A percentile compares a stretch with the other conserved stretches of the same genome.
phyloP scores from a whole-genome alignment of 2,888 invertebrate species.

The Chymomyza fuscimana region DNA sequence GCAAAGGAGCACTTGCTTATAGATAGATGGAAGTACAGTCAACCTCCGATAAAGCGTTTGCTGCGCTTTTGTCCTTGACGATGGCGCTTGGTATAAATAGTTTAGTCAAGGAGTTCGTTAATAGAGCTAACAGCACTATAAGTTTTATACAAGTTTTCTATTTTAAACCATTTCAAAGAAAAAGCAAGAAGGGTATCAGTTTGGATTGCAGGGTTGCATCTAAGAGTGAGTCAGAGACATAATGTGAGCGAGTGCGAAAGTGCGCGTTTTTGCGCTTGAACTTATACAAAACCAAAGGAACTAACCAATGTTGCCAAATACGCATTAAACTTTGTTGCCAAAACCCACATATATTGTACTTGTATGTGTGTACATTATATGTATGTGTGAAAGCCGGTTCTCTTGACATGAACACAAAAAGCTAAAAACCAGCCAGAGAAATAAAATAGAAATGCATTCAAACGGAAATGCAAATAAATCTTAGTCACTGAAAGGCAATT shows the following conservation, averaged over 20 bases:
- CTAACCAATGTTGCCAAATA: conserved; percentile 36
- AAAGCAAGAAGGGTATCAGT: background rate
- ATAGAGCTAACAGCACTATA: conserved; percentile 51
- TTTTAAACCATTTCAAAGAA: background rate
- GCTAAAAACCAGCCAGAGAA: conserved; percentile 32
- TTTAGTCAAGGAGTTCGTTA: conserved; percentile 63
- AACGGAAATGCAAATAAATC: conserved; percentile 68
- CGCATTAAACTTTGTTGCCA: conserved; percentile 42
- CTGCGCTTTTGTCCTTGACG: conserved; percentile 34
- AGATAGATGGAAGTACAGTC: background rate
- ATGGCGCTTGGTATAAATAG: conserved; percentile 43
- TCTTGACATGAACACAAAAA: conserved; percentile 25
- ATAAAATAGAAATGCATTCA: conserved; percentile 65
- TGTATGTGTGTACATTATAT: conserved; percentile 1
- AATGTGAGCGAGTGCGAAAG: background rate
- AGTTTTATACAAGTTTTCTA: conserved; percentile 6
- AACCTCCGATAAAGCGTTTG: conserved; percentile 40
- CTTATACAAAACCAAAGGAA: conserved; percentile 3
- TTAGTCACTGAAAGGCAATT: conserved; percentile 67
- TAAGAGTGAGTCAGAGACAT: background rate
- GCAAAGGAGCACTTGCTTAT: background rate
- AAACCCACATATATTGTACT: conserved; percentile 22
- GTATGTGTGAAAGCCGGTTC: conserved; percentile 16
- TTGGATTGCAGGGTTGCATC: background rate
- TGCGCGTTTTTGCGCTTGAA: background rate